Percentiles rank a stretch among this genome's conserved stretches.
Conservation (phyloP, 2,888 invertebrate species). For the Limnephilus lunatus region DNA sequence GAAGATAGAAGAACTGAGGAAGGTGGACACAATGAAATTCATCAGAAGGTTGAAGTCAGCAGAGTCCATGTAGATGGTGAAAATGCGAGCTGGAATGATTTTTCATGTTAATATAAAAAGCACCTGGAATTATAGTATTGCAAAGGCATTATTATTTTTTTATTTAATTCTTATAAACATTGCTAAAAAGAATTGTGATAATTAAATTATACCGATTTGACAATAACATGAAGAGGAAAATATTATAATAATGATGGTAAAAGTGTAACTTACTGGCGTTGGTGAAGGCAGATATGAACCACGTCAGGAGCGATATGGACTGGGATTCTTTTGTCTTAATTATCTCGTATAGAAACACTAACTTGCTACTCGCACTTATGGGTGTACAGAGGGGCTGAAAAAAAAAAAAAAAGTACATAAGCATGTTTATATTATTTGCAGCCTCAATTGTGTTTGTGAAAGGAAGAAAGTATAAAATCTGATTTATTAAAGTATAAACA, state of each 20-base stretch:
- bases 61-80: slow-evolving; percentile 88
- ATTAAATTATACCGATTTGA: background rate
- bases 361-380: slow-evolving; percentile 89
- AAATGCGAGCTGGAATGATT: slow-evolving; percentile 83
- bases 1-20: slow-evolving; percentile 84
- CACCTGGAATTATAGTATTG: background rate
- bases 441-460: background rate
- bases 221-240: background rate
- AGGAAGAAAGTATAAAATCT: too few species aligned
- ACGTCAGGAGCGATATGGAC: slow-evolving; percentile 87
- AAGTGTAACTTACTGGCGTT: slow-evolving; percentile 73
- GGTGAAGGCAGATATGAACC: slow-evolving; percentile 89
- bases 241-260: background rate
- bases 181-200: too few species aligned
- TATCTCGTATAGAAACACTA: slow-evolving; percentile 87
- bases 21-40: slow-evolving; percentile 85
- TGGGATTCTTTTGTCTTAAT: slow-evolving; percentile 83
- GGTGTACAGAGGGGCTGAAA: slow-evolving; percentile 87
- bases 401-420: slow-evolving; percentile 48
- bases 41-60: slow-evolving; percentile 83
- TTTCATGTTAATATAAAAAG: background rate
- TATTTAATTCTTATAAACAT: background rate
- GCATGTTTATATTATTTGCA: background rate
- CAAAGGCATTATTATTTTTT: background rate
- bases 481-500: too few species aligned